Evolutionary conservation across 1,140 invertebrate species (phyloP), one percentile per base, ranked within the genome.

Genomic region (Aethina tumida): DNA sequence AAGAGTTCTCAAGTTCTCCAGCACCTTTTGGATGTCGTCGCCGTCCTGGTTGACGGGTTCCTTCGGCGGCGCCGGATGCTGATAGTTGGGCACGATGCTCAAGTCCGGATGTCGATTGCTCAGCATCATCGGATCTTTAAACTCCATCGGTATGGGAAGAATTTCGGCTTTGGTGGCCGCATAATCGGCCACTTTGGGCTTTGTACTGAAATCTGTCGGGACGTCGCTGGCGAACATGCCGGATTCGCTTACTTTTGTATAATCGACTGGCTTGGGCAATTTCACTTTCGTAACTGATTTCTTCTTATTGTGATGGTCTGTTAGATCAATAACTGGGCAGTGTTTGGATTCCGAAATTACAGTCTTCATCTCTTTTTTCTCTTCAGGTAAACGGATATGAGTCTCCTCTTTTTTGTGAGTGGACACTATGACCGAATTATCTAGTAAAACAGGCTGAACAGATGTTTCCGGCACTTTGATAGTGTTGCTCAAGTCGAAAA

Each of bases 1-100:
- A 7, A 61, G 35, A 22, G 47, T 51, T 35, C 56, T 57, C 12
- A 63, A 41, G 41, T 55, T 49, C 35, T 61, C 59, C 53, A 61
- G 56, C 0, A 58, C 52, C 43, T 56, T 55, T 19, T 52, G 50
- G 5, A 61, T 56, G 18, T 60, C 57, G 24, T 60, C 55, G 12
- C 45, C 47, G 13, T 58, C 56, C 18, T 43, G 17, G 40, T 20
- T 29, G 19, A 35, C 35, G 15, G 21, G 5, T 13, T 50, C 25
- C 8, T 17, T 10, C 8, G 42, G 13, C 10, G 34, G 5, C 8
- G 34, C 33, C 8, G 38, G 25, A 31, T 17, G 12, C 18, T 19
- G 15, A 36, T 17, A 2, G 14, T 26, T 13, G 24, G 24, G 24
- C 24, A 13, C 14, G 13, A 26, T 13, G 24, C 24, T 26, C 24